phyloP scores from a whole-genome alignment of 2,113 vertebrate species.

The Pundamilia nyererei region DNA sequence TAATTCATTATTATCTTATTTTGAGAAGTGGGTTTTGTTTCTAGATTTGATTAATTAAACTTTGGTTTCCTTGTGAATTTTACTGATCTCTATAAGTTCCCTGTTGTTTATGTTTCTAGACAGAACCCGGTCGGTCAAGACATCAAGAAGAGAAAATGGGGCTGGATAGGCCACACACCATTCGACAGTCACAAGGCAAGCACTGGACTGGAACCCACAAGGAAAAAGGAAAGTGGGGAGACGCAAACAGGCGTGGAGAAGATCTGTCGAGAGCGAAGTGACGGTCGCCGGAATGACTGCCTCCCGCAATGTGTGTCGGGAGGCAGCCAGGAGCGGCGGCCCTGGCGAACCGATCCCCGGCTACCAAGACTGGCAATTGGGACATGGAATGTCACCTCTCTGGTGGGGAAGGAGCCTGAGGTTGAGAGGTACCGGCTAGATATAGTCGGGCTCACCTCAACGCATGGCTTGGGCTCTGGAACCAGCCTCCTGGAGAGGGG shows the following conservation, averaged over 20 bases:
- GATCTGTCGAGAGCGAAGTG: neutral
- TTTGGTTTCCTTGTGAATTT: neutral
- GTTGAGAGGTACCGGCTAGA: neutral
- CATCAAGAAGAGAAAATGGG: neutral
- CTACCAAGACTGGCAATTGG: neutral
- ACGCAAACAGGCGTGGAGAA: neutral
- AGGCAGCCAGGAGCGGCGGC: fast-evolving
- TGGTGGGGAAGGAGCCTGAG: neutral
- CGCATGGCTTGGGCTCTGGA: neutral
- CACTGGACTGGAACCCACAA: neutral
- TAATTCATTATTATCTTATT: neutral
- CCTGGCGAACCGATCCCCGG: neutral
- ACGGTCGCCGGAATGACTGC: neutral
- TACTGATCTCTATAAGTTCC: neutral
- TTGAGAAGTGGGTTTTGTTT: neutral
- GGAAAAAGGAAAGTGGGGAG: neutral
- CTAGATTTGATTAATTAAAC: neutral
- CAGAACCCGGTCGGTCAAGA: neutral
- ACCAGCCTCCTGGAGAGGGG: fast-evolving
- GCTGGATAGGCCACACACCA: neutral
- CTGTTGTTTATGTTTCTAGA: neutral
- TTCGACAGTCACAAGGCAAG: neutral
- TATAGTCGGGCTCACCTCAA: neutral
- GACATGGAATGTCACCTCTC: neutral
- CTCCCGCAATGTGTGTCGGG: neutral